Percentiles rank a stretch among this genome's conserved stretches.
Evolutionary conservation across 2,888 invertebrate genomes (phyloP).

Genomic region (Plebejus melissa): DNA sequence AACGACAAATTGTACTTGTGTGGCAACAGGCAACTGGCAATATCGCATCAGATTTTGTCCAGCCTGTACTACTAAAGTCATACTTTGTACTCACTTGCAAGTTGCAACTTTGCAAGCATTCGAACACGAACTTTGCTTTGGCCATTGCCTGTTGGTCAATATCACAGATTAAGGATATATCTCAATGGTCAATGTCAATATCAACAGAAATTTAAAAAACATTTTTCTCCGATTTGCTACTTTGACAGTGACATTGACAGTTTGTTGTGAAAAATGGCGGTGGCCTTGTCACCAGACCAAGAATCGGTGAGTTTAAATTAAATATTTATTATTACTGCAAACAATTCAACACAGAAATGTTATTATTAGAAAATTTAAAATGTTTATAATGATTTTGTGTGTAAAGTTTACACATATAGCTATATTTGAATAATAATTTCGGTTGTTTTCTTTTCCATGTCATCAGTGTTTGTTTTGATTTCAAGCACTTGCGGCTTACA

Average conservation of each 20-base stretch:
- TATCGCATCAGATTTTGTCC: no score
- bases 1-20: no score
- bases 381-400: not conserved
- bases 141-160: no score
- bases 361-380: not conserved
- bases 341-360: not conserved
- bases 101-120: no score
- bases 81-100: no score
- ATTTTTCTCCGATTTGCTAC: not conserved
- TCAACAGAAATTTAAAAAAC: not conserved
- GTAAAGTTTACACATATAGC: not conserved
- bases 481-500: conserved; percentile 40
- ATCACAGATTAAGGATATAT: no score
- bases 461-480: conserved; percentile 77
- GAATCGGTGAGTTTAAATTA: conserved; percentile 82
- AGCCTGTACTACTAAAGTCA: no score
- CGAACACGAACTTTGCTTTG: no score
- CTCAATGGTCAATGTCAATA: no score
- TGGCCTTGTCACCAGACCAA: conserved; percentile 86
- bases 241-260: conserved; percentile 32
- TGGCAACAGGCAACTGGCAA: no score
- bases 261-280: conserved; percentile 78
- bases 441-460: conserved; percentile 62
- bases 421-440: conserved; percentile 39
- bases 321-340: conserved; percentile 37